Evolutionary conservation across 2,888 invertebrate genomes (phyloP), one percentile per base, ranked within the genome.

Genomic region (Volucella inanis): DNA sequence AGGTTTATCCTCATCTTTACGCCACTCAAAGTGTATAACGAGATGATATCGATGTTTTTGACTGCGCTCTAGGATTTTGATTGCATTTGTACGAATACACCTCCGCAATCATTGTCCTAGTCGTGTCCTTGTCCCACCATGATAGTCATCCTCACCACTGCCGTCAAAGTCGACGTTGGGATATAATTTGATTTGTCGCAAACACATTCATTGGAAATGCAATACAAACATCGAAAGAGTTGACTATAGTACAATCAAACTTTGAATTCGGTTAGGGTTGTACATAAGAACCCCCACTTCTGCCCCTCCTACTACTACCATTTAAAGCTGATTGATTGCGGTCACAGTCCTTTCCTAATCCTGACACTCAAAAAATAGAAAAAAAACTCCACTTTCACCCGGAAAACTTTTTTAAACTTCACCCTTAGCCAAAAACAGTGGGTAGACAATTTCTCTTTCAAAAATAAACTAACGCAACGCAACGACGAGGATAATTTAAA

Each of bases 301-400:
- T 4, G 4, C 22, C 22, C 3, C 4, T 22, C 22, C 22, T 22
- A 22, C 22, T 3, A 3, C 22, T 4, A 75, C 83, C 64, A 84
- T 75, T 79, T 62, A 59, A 61, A 84, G 70, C 80, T 71, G 84
- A 79, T 84, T 84, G 80, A 84, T 84, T 84, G 84, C 80, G 80
- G 79, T 79, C 43, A 39, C 47, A 41, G 45, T 47, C 47, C 74
- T 52, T 67, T 39, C 59, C 15, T 39, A 43, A 68, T 67, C 71
- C 61, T 61, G 31, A 67, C 54, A 39, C n/a, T 12, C 8, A 14
- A 31, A 43, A 50, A 57, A 8, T 61, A n/a, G 43, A 78, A 45
- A 61, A 39, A 61, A n/a, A 10, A 8, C 47, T 14, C 18, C 12
- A 38, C 14, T 49, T 64, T 50, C 31, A n/a, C 18, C 45, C 43